Evolutionary conservation across 2,113 vertebrate species (phyloP), one percentile per base, ranked within the genome.

Genomic region (Prionailurus bengalensis): DNA sequence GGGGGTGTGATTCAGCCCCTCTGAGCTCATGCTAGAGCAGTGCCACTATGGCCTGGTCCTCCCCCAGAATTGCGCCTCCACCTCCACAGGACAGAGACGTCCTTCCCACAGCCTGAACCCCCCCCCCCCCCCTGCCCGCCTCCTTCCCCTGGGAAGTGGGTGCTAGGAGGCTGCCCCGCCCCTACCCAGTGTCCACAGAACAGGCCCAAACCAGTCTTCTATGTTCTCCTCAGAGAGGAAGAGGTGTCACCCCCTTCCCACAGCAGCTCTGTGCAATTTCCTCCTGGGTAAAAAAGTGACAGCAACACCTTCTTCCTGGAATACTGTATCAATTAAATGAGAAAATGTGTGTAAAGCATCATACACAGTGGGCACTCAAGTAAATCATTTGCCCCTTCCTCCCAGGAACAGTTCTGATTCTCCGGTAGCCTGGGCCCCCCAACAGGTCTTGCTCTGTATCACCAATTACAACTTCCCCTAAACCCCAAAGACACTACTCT

Each of bases 131-230:
- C 42, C 42, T 1, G 42, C 73, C 48, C 51, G 6, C 73, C 25
- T 76, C 42, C 42, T 0, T 7, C 39, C 39, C 71, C 5, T 10
- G 27, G 9, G 3, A 10, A 12, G 1, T 1, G 29, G 14, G 21
- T 33, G 8, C 74, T 45, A 74, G 13, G 73, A 27, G 6, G 39
- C 58, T 80, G 14, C 29, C 33, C n/a, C 68, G 55, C 48, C 53
- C 21, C 4, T n/a, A 61, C 39, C 61, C 63, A 79, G 12, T 23
- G 3, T 88, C 19, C n/a, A 45, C 48, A 36, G 33, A 91, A 94
- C 4, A 71, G 48, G 29, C 71, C 84, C 80, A 82, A 71, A 81
- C 21, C 27, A 11, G 3, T 65, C 39, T 33, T 74, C 33, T 27
- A 58, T 55, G 82, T 58, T n/a, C 86, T 85, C 71, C 29, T 93